A percentile compares a stretch with the other conserved stretches of the same genome.
Conservation (phyloP, 2,113 vertebrate genomes). For the Upupa epops region DNA sequence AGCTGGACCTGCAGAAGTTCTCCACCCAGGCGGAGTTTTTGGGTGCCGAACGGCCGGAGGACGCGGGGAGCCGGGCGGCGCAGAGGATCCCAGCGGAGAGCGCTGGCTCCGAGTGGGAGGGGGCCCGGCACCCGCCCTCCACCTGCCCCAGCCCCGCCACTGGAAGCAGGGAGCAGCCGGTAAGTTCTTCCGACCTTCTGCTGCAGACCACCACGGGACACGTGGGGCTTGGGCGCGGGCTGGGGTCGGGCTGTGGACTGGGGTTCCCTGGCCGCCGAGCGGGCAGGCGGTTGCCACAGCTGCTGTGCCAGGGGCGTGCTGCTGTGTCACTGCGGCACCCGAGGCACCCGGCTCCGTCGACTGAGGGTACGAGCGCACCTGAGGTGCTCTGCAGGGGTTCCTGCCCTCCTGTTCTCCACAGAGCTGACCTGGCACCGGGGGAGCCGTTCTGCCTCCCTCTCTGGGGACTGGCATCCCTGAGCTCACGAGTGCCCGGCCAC, state of each 20-base stretch:
- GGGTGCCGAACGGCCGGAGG: background rate
- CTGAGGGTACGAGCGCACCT: too few relatives aligned
- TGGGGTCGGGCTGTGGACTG: background rate
- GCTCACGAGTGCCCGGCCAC: background rate
- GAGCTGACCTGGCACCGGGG: background rate
- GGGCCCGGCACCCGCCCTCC: background rate
- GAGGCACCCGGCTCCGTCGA: too few relatives aligned
- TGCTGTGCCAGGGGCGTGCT: background rate
- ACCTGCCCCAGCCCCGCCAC: background rate
- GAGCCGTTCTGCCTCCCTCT: background rate
- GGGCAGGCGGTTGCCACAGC: background rate
- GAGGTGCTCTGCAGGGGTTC: background rate
- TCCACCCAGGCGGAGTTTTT: slow-evolving; percentile 30
- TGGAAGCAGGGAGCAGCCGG: background rate
- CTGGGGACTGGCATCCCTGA: background rate
- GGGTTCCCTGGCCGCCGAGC: rapidly evolving
- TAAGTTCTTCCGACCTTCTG: background rate
- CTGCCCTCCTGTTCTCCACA: background rate
- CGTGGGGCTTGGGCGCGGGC: rapidly evolving
- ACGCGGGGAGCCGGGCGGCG: background rate
- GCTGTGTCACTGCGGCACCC: background rate
- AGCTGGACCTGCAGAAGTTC: slow-evolving; percentile 79
- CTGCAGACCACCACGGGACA: rapidly evolving
- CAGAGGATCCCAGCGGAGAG: background rate
- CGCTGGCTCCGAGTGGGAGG: background rate